phyloP scores from a whole-genome alignment of 2,797 vertebrate genomes.

The Synanceia verrucosa region DNA sequence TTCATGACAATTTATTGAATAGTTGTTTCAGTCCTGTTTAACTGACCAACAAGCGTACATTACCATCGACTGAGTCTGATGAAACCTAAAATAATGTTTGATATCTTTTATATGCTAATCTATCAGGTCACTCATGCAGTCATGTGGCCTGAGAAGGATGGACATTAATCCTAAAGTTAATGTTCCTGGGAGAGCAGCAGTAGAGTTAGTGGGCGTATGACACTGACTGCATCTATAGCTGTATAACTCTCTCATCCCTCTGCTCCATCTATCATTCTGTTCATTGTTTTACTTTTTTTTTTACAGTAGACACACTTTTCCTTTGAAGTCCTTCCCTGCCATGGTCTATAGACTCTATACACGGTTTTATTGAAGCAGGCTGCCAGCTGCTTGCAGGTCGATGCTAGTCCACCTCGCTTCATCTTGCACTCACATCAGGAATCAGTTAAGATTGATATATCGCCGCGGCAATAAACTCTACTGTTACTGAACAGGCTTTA shows the following conservation, averaged over 20 bases:
- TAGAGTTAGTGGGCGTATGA: constrained; percentile 47
- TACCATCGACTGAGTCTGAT: not conserved
- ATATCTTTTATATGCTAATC: not conserved
- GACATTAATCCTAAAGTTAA: constrained; percentile 68
- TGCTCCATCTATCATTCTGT: constrained; percentile 45
- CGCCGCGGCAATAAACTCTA: constrained; percentile 5
- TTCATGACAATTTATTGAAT: not conserved
- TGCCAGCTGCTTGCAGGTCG: constrained; percentile 38
- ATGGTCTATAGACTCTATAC: not conserved
- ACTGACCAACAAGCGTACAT: not conserved
- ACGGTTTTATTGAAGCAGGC: constrained; percentile 36
- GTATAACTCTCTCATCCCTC: constrained; percentile 43
- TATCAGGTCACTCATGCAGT: constrained; percentile 7
- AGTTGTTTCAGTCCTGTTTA: not conserved
- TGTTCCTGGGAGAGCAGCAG: constrained; percentile 39
- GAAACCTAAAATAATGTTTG: not conserved
- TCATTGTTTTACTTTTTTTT: constrained; percentile 35
- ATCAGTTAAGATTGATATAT: constrained; percentile 30
- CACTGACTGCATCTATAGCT: constrained; percentile 57
- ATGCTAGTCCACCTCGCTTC: constrained; percentile 21
- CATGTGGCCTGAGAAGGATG: constrained; percentile 37
- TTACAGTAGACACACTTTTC: constrained; percentile 12
- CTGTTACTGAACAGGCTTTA: not conserved
- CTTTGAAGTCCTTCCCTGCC: constrained; percentile 59
- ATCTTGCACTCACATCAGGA: constrained; percentile 36